phyloP scores from a whole-genome alignment of 2,113 vertebrate species.

The Eurystomus gularis region DNA sequence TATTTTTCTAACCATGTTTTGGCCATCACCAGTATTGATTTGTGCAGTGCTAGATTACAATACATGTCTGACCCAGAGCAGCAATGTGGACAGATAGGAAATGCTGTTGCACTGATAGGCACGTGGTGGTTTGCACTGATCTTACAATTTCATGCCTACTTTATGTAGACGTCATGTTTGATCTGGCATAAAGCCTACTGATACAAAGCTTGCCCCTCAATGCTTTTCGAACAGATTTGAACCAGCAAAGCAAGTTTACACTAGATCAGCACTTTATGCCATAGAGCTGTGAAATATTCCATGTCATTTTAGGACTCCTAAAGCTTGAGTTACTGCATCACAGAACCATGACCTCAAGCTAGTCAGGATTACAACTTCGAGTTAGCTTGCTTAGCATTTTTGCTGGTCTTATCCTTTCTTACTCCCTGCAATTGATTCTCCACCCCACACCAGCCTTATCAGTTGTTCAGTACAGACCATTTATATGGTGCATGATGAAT shows the following conservation, averaged over 20 bases:
- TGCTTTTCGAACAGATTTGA: background rate
- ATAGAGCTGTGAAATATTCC: background rate
- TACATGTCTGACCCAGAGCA: accelerated
- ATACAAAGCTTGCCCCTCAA: background rate
- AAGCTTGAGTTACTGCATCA: background rate
- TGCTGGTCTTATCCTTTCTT: background rate
- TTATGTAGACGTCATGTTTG: background rate
- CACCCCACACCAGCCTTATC: background rate
- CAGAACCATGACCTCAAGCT: background rate
- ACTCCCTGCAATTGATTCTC: background rate
- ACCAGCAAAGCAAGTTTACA: background rate
- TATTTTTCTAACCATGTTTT: background rate
- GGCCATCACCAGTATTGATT: background rate
- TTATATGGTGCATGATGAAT: background rate
- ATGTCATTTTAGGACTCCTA: background rate
- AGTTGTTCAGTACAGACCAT: background rate
- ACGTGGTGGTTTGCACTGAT: background rate
- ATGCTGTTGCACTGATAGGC: background rate
- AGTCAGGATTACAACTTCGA: background rate
- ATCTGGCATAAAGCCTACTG: background rate
- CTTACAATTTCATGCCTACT: background rate
- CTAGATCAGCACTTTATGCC: background rate
- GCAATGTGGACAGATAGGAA: background rate
- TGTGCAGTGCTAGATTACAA: background rate
- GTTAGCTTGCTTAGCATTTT: background rate